Base-by-base conservation (phyloP, 2,888 invertebrate species). In the Temnothorax unifasciatus region DNA sequence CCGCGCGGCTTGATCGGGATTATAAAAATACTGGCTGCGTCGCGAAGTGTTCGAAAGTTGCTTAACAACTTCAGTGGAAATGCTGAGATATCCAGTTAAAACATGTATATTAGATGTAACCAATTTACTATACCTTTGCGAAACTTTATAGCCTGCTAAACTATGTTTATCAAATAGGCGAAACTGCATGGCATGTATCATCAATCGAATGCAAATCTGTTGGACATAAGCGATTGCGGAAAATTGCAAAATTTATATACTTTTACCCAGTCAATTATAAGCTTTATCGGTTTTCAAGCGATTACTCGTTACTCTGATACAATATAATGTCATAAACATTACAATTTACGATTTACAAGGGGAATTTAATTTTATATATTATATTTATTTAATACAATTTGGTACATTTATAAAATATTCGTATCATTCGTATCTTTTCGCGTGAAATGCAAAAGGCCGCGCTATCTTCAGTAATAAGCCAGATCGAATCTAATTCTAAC, bases 401-500 rank as follows among this genome's bases (percentile, higher is more conserved):
- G 5, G 41, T 34, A 9, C 9, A 47, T 34, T 71, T 34, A 25
- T 18, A n/a, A 6, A 3, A 11, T 11, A 29, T 25, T 47, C 13
- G 38, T 81, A 25, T 38, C 38, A 29, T 25, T 47, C 13, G 38
- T 81, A 25, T 38, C 38, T 38, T 50, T 44, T 59, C 47, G 25
- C 25, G 21, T 13, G 47, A 71, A 25, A 59, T 34, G 57, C 44
- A 71, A 76, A 63, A 38, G 73, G 34, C 34, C 57, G 71, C 25
- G 47, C n/a, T 73, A 81, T 69, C 47, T 34, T 50, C 25, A 47
- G 77, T 81, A 81, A 81, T 81, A 81, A 79, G 59, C 38, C 47
- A 73, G 79, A 81, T 81, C 79, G 79, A 73, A 81, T 73, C 59
- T 81, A 81, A 81, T 81, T 81, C 79, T 81, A 81, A 81, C 79